A percentile compares a stretch with the other conserved stretches of the same genome.
Evolutionary conservation across 2,113 vertebrate species (phyloP).

Genomic region (Tor tambroides): DNA sequence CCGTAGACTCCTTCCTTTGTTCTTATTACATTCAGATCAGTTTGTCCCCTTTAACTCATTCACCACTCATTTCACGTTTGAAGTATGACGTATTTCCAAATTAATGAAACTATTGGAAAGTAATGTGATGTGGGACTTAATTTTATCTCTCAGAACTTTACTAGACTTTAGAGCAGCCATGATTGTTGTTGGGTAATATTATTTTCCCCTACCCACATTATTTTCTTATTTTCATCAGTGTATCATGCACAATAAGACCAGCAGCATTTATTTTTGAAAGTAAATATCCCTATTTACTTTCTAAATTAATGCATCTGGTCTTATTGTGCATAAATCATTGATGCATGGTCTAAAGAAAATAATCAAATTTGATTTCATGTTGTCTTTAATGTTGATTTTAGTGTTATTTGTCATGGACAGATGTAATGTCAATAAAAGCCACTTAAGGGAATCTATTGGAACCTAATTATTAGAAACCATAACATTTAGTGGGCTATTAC

Average conservation of each 20-base stretch:
- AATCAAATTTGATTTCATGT: neutral
- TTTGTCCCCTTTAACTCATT: neutral
- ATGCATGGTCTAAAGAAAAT: slow-evolving; percentile 5
- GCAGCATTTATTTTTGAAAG: neutral
- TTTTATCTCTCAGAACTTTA: neutral
- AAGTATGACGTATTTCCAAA: neutral
- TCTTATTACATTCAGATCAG: neutral
- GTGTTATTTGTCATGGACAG: neutral
- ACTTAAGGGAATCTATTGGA: neutral
- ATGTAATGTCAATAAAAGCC: neutral
- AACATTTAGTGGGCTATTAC: slow-evolving; percentile 5
- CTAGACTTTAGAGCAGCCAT: neutral
- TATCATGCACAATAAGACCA: neutral
- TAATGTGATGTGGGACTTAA: neutral
- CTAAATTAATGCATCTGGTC: neutral
- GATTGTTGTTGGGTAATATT: neutral
- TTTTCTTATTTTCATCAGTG: neutral
- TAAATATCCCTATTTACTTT: neutral
- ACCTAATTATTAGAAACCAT: slow-evolving; percentile 9
- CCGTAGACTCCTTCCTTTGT: slow-evolving; percentile 15
- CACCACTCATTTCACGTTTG: neutral
- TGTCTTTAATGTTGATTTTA: neutral
- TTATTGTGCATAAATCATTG: neutral
- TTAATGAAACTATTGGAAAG: neutral
- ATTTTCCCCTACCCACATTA: neutral